phyloP scores from a whole-genome alignment of 2,888 invertebrate species.

The Punctoribates punctum region DNA sequence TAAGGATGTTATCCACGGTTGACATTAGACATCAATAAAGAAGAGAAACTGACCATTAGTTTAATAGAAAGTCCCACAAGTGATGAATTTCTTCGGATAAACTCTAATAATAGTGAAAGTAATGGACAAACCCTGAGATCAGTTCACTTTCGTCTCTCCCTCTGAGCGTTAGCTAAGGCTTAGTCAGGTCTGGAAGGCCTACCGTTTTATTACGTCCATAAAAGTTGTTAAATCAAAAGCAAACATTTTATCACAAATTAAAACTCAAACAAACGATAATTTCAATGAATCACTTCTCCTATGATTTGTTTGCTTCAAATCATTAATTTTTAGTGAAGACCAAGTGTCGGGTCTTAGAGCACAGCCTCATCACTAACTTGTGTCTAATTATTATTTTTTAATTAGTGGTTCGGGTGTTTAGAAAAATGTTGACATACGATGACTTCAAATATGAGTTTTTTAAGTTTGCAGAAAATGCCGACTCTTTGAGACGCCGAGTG shows the following conservation, averaged over 20 bases:
- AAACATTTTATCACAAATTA: conserved; percentile 36
- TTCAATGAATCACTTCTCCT: conserved; percentile 9
- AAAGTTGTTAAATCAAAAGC: conserved; percentile 29
- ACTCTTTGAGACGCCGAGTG: conserved; percentile 21
- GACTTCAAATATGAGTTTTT: conserved; percentile 34
- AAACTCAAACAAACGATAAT: conserved; percentile 7
- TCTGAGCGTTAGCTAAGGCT: background rate
- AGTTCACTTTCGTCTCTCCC: background rate
- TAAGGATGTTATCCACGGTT: conserved; percentile 19
- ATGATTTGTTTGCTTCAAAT: conserved; percentile 13
- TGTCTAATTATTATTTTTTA: conserved; percentile 25
- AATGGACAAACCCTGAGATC: conserved; percentile 29
- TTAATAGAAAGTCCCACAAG: conserved; percentile 32
- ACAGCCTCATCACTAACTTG: background rate
- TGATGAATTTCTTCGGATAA: conserved; percentile 35
- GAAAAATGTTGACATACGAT: conserved; percentile 36
- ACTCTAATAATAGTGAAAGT: conserved; percentile 1
- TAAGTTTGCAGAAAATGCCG: conserved; percentile 29
- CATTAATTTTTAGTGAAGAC: background rate
- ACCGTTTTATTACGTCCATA: conserved; percentile 27
- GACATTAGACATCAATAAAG: conserved; percentile 35
- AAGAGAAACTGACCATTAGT: conserved; percentile 33
- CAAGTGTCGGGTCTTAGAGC: too few relatives aligned
- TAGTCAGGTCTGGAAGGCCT: conserved; percentile 1
- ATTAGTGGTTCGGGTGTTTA: conserved; percentile 19